Evolutionary conservation across 2,113 vertebrate species (phyloP).

Genomic region (Protobothrops flavoviridis): DNA sequence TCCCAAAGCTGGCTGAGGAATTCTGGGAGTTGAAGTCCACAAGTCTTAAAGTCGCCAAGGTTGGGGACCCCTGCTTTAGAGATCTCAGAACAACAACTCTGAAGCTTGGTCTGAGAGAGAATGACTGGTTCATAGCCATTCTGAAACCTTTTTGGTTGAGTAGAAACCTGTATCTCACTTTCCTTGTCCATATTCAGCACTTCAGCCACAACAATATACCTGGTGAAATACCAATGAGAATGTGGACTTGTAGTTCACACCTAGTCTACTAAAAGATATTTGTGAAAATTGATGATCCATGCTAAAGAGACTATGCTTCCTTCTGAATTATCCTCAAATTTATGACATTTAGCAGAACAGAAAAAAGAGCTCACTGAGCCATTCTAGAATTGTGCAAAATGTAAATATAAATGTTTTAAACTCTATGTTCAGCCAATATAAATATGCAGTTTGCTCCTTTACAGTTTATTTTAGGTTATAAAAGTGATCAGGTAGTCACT

Average conservation of each 20-base stretch:
- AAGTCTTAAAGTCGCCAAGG: too few relatives aligned
- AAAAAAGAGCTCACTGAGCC: background rate
- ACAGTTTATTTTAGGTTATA: background rate
- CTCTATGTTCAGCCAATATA: conserved; percentile 3
- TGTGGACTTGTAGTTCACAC: background rate
- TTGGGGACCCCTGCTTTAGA: too few relatives aligned
- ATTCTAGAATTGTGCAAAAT: background rate
- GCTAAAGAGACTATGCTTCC: background rate
- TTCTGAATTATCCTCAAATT: background rate
- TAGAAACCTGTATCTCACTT: background rate
- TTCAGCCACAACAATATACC: background rate
- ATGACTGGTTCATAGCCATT: background rate
- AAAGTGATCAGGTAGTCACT: background rate
- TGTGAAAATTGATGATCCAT: background rate
- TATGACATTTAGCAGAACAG: background rate
- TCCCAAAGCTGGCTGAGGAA: too few relatives aligned
- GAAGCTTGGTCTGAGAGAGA: background rate
- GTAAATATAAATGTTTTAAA: background rate
- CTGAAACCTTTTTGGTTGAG: background rate
- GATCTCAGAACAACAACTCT: background rate
- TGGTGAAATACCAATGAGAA: background rate
- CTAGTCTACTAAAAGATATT: background rate
- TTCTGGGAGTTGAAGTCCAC: too few relatives aligned
- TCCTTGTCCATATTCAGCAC: background rate
- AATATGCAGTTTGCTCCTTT: background rate